Evolutionary conservation across 2,888 invertebrate species (phyloP), one percentile per base, ranked within the genome.

Genomic region (Tenthredo scrophulariae): DNA sequence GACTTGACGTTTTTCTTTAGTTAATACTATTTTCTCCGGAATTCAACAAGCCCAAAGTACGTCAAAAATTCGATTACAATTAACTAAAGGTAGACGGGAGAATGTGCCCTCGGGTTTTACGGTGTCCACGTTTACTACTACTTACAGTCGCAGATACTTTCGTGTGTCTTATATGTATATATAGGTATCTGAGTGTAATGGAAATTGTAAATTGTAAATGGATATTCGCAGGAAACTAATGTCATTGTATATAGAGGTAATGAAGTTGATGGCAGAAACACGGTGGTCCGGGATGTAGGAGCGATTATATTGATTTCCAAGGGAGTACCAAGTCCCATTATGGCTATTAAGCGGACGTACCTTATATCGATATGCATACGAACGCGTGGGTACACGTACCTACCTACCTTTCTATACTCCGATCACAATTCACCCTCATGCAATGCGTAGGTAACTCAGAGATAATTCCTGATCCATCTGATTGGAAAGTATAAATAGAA

Each of bases 351-450:
- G 89, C 90, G 89, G 89, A 77, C 54, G 29, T 29, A 77, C 72
- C 72, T 22, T 74, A 80, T 86, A 88, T 88, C 89, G 90, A 91
- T 91, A 91, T 91, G 91, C 90, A 91, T 91, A 91, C 89, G 89
- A 90, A 89, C 88, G 90, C 91, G 91, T 91, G 90, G 90, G 90
- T 89, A 88, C 88, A 87, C 58, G 46, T 62, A 70, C 37, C 33
- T 33, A 37, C 70, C 37, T 70, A 70, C 54, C 54, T 54, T n/a
- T 54, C 22, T 74, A 22, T 74, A 74, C 33, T 77, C 54, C 54
- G 22, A 77, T 77, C 77, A 54, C 77, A 54, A 77, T 77, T 77
- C 40, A 29, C n/a, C 77, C 40, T 29, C 18, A 2, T 46, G 50
- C 50, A 33, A 46, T n/a, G 54, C 50, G 29, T 40, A 74, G 74